Conservation (phyloP, 2,797 vertebrate species). For the Sparidentex hasta region DNA sequence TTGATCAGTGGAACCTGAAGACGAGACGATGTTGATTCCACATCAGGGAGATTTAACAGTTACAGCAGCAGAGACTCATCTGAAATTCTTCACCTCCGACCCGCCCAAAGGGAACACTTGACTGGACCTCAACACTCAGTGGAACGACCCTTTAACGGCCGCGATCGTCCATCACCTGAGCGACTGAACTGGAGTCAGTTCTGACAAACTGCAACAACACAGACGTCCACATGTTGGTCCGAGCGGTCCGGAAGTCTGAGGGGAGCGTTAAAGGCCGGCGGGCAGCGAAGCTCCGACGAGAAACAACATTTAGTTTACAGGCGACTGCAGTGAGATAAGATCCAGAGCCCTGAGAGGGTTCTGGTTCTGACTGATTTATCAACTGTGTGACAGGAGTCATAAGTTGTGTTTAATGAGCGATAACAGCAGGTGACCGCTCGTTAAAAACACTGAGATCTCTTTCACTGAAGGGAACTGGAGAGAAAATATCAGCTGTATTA, state of each 20-base stretch:
- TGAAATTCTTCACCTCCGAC: neutral
- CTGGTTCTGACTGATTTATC: neutral
- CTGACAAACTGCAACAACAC: slow-evolving; percentile 68
- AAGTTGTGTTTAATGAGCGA: neutral
- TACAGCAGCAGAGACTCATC: neutral
- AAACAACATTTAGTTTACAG: slow-evolving; percentile 14
- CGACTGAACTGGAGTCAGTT: neutral
- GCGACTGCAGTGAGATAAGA: slow-evolving; percentile 16
- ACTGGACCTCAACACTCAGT: neutral
- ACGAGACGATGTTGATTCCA: no score
- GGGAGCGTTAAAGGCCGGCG: slow-evolving; percentile 59
- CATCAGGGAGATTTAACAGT: no score
- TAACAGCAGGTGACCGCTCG: neutral
- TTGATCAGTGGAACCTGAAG: no score
- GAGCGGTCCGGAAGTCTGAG: slow-evolving; percentile 54
- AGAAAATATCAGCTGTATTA: neutral
- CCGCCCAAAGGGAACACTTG: slow-evolving; percentile 2
- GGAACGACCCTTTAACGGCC: slow-evolving; percentile 19
- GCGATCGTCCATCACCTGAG: neutral
- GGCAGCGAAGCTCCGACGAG: slow-evolving; percentile 4
- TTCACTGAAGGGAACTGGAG: no score
- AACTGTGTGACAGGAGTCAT: neutral
- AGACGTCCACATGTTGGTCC: slow-evolving; percentile 52
- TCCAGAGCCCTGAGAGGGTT: neutral
- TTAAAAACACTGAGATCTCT: no score